A percentile compares a stretch with the other conserved stretches of the same genome.
Evolutionary conservation across 2,113 vertebrate species (phyloP).

Genomic region (Nannospalax galili): DNA sequence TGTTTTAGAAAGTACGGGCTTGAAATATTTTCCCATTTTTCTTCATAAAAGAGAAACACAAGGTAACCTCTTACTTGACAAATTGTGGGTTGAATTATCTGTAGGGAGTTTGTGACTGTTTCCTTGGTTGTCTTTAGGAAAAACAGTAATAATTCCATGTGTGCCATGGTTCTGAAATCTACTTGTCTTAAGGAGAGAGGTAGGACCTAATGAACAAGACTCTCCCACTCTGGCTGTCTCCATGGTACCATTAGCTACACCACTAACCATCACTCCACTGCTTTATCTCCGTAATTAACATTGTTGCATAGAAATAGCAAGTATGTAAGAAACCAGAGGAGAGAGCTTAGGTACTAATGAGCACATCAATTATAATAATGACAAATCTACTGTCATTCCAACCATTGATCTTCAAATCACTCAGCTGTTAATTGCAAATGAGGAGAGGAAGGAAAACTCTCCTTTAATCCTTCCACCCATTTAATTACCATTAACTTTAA

Average conservation of each 20-base stretch:
- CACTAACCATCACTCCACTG: background rate
- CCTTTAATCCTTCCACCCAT: background rate
- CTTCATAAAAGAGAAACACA: background rate
- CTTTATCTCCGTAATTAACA: constrained; percentile 58
- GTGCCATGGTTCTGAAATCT: background rate
- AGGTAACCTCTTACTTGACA: background rate
- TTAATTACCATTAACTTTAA: constrained; percentile 54
- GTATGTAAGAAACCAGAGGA: constrained; percentile 27
- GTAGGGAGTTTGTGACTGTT: background rate
- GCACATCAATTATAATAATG: constrained; percentile 72
- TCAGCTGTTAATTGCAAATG: constrained; percentile 68
- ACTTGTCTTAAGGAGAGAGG: background rate
- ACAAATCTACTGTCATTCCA: constrained; percentile 73
- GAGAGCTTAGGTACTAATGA: constrained; percentile 65
- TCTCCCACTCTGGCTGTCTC: constrained; percentile 7
- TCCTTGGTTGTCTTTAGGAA: background rate
- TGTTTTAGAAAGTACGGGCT: background rate
- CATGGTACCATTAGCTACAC: background rate
- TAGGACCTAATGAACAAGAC: background rate
- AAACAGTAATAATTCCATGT: background rate
- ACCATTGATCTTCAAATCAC: constrained; percentile 68
- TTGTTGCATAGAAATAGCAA: constrained; percentile 49
- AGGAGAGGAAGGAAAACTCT: constrained; percentile 54
- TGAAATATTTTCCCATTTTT: background rate
- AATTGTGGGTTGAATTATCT: background rate